Evolutionary conservation across 2,113 vertebrate species (phyloP), one percentile per base, ranked within the genome.

Genomic region (Vulpes vulpes): DNA sequence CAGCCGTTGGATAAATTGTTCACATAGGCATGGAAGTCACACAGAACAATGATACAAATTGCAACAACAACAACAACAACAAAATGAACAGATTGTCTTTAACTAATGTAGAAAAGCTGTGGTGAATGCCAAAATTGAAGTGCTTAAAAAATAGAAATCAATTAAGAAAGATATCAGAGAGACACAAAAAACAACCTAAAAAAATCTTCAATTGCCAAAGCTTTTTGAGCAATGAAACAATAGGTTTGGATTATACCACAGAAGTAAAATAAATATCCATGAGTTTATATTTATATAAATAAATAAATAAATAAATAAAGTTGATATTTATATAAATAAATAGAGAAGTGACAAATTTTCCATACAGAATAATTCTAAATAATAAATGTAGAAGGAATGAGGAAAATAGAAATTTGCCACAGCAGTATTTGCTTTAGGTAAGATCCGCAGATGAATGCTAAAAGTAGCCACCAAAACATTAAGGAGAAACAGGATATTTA

Each of bases 191-290:
- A 8, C 25, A 64, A 83, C 38, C 32, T 89, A 10, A 69, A 89
- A 89, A 57, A 51, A 2, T 55, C 64, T 80, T 55, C 51, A 59
- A 32, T 20, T 30, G 27, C 11, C 35, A 78, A 84, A 87, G 9
- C 8, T 86, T 89, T 95, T 59, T 90, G 5, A 94, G 32, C 16
- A 89, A 90, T 6, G 80, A 84, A 92, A 60, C 53, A 85, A 89
- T 59, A 22, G 67, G 65, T 60, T 60, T 87, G 32, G 14, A 93
- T 81, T 51, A 74, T 9, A 92, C 27, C 12, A 69, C 30, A 87
- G 43, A 96, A 79, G 60, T 59, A 62, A 92, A 60, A 73, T 73
- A 86, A 85, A 86, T 32, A 78, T 16, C 19, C 6, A 64, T 51
- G 25, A 51, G 8, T 71, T 92, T 43, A n/a, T 80, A 35, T 14